Evolutionary conservation across 2,797 vertebrate species (phyloP).

Genomic region (Gila robusta): DNA sequence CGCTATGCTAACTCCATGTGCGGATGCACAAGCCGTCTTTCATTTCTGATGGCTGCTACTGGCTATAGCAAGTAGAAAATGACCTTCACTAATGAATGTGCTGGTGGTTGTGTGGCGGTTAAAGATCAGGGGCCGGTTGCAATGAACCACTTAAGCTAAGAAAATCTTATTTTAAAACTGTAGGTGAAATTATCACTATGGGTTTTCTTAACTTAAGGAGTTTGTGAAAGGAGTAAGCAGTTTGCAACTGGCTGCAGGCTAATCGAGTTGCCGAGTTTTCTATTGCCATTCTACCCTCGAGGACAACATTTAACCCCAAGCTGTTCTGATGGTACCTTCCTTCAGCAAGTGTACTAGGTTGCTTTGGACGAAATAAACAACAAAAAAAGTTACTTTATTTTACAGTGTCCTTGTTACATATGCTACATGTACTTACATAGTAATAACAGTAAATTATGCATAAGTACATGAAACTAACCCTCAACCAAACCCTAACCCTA

Average conservation of each 20-base stretch:
- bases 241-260: background rate
- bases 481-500: too few species aligned
- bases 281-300: background rate
- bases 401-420: background rate
- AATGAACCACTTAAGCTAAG: background rate
- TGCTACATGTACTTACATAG: background rate
- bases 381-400: background rate
- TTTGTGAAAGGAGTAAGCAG: too few species aligned
- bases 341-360: background rate
- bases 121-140: background rate
- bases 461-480: too few species aligned
- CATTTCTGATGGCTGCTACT: constrained; percentile 10
- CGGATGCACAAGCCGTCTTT: constrained; percentile 31
- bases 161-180: background rate
- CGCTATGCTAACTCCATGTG: constrained; percentile 71
- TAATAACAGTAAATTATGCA: too few species aligned
- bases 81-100: constrained; percentile 9
- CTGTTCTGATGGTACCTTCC: background rate
- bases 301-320: background rate
- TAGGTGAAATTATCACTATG: background rate
- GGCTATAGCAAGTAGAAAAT: constrained; percentile 1
- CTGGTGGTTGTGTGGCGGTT: background rate
- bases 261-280: background rate
- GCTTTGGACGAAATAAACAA: background rate
- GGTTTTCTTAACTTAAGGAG: constrained; percentile 2